phyloP scores from a whole-genome alignment of 2,113 vertebrate genomes.

The Phalacrocorax aristotelis region DNA sequence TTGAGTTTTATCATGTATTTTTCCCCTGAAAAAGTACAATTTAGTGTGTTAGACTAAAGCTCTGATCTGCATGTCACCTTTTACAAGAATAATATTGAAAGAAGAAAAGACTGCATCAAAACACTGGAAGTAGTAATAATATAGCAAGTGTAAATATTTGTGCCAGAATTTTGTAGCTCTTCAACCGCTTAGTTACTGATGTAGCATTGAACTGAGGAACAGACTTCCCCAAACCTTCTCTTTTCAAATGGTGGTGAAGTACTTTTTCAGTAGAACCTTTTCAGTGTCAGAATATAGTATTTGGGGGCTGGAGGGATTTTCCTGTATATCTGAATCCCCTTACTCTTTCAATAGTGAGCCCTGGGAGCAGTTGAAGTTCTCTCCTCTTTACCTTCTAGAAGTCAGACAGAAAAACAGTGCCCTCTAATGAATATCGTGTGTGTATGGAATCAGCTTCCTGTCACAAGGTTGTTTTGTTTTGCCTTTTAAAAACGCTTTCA shows the following conservation, averaged over 20 bases:
- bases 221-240: neutral
- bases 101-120: neutral
- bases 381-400: neutral
- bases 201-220: neutral
- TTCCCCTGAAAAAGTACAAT: neutral
- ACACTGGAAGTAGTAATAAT: neutral
- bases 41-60: neutral
- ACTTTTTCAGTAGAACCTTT: neutral
- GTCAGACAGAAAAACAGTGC: slow-evolving; percentile 60
- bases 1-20: neutral
- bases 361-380: neutral
- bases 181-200: neutral
- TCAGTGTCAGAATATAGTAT: neutral
- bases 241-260: neutral
- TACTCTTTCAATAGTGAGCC: neutral
- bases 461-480: neutral
- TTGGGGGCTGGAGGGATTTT: neutral
- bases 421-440: slow-evolving; percentile 58
- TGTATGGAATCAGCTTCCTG: neutral
- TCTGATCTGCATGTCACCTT: neutral
- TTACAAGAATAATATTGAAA: neutral
- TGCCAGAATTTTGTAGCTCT: neutral
- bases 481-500: neutral
- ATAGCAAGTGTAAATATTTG: neutral
- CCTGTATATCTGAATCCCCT: neutral